Conservation (phyloP, 23 tunicate genomes). For the Oikopleura albicans region DNA sequence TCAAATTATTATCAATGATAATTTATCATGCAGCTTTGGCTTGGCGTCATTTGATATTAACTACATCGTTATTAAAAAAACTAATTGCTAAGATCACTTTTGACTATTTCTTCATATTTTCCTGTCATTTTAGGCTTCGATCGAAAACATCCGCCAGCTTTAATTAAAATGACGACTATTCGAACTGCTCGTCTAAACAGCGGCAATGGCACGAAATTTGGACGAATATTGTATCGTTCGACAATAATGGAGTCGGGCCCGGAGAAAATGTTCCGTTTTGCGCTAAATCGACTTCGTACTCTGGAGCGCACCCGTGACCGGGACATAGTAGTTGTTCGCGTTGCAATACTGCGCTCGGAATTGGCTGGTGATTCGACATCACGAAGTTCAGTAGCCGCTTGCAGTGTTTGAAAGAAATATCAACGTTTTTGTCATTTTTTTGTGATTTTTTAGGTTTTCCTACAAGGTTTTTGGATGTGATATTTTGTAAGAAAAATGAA, state of each 20-base stretch:
- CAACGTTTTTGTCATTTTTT: no score
- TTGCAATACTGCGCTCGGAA: background rate
- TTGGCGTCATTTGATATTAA: no score
- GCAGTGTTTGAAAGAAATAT: no score
- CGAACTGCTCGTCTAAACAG: background rate
- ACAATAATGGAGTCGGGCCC: background rate
- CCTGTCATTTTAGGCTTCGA: background rate
- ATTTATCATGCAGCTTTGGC: no score
- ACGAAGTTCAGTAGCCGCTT: no score
- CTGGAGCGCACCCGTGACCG: background rate
- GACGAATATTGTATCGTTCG: background rate
- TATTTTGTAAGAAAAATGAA: no score
- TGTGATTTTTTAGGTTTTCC: no score
- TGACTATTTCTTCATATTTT: no score
- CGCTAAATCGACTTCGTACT: background rate
- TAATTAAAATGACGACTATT: background rate
- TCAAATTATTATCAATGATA: no score
- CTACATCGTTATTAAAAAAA: no score
- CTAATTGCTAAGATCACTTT: no score
- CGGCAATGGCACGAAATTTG: background rate
- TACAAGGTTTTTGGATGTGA: no score
- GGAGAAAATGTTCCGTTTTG: background rate
- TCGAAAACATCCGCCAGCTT: conserved; percentile 6
- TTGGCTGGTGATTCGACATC: background rate
- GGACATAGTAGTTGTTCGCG: background rate